Evolutionary conservation across 1,140 invertebrate species (phyloP).

Genomic region (Nasonia giraulti): DNA sequence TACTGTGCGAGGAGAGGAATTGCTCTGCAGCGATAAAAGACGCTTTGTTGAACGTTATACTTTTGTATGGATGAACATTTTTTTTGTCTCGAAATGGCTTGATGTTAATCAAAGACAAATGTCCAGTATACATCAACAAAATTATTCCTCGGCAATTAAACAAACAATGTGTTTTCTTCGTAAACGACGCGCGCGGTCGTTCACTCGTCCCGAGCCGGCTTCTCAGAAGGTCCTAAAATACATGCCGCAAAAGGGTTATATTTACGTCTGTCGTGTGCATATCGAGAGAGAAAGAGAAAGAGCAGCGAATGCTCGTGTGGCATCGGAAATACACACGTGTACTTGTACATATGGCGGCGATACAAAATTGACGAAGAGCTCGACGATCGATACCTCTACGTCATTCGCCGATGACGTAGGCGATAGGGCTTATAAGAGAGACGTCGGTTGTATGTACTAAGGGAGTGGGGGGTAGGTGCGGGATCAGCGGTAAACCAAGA

Average conservation of each 20-base stretch:
- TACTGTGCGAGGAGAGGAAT: not conserved
- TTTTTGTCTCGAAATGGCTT: too few relatives aligned
- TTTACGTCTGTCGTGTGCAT: slow-evolving; percentile 14
- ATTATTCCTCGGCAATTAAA: not conserved
- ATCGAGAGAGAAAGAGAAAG: not conserved
- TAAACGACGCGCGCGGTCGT: slow-evolving; percentile 32
- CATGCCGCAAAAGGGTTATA: slow-evolving; percentile 35
- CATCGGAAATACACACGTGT: slow-evolving; percentile 5
- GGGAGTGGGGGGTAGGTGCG: not conserved
- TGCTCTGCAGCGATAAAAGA: not conserved
- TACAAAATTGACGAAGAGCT: slow-evolving; percentile 35
- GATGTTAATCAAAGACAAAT: too few relatives aligned
- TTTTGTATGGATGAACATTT: not conserved
- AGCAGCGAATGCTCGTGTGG: not conserved
- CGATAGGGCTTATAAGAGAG: not conserved
- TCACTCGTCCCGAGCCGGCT: slow-evolving; percentile 10
- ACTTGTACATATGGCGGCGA: not conserved
- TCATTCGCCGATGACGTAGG: slow-evolving; percentile 14
- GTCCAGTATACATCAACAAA: too few relatives aligned
- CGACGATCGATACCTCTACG: not conserved
- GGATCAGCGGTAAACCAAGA: not conserved
- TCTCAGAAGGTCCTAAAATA: slow-evolving; percentile 43
- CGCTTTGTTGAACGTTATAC: not conserved
- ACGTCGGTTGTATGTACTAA: not conserved
- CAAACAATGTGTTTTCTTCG: slow-evolving; percentile 37